Evolutionary conservation across 2,113 vertebrate genomes (phyloP), one percentile per base, ranked within the genome.

Genomic region (Trinectes maculatus): DNA sequence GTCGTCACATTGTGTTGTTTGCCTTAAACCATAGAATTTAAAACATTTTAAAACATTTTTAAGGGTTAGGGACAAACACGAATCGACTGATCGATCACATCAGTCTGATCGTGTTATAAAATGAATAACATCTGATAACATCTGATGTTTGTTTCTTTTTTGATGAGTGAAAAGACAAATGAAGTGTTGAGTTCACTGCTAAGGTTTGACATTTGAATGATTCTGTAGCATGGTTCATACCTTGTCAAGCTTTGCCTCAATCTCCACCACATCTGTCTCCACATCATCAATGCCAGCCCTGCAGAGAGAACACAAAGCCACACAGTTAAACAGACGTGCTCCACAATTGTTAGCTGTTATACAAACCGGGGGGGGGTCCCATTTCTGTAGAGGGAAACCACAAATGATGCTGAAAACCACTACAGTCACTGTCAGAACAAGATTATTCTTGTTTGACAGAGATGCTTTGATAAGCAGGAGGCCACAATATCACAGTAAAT

Each of bases 231-330:
- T 34, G 34, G 24, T 33, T 49, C 84, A 82, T 93, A 97, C 97
- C 96, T 99, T 99, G 88, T 99, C 97, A 4, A 99, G 96, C 89
- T 98, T 99, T 26, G 95, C 91, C 84, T 98, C 97, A 48, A 99
- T 92, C 87, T 99, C 97, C 6, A 95, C 89, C 87, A 98, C 96
- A 86, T 99, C 97, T 43, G 95, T 96, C 93, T 99, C 97, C 62
- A 98, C 97, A 85, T 98, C 96, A 82, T 99, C 96, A 65, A 99
- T 92, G 80, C 96, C 93, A 52, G 97, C 96, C 92, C 97, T 99
- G 91, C 24, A 64, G 64, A 79, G 57, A 79, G 44, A 87, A 84
- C 53, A 86, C 61, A 83, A 71, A 79, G 39, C 19, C 49, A 57
- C 19, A 62, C 44, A 31, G 52, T 79, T 64, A 65, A 65, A 65